phyloP scores from a whole-genome alignment of 2,113 vertebrate species.

The Microtus ochrogaster region DNA sequence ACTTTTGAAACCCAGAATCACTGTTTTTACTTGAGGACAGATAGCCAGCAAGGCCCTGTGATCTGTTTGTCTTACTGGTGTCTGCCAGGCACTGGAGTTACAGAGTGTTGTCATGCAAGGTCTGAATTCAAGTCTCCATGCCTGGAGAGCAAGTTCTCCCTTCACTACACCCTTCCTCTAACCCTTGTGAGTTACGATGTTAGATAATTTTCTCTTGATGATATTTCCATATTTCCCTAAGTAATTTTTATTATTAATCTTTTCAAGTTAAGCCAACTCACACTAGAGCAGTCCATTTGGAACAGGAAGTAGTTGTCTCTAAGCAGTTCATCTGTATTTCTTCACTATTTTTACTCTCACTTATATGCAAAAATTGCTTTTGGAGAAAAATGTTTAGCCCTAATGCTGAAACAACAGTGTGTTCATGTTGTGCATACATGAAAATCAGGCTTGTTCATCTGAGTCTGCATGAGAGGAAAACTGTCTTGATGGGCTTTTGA shows the following conservation, averaged over 20 bases:
- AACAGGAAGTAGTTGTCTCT: neutral
- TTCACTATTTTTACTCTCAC: neutral
- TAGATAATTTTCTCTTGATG: conserved; percentile 1
- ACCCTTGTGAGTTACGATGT: neutral
- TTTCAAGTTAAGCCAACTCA: conserved; percentile 28
- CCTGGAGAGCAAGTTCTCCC: neutral
- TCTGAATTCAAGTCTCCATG: neutral
- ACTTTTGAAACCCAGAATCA: neutral
- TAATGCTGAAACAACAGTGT: neutral
- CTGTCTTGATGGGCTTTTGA: neutral
- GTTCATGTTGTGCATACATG: neutral
- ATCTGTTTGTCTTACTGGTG: neutral
- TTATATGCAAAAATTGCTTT: neutral
- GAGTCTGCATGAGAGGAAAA: neutral
- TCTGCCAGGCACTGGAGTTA: no score
- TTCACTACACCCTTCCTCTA: neutral
- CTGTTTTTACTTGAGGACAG: neutral
- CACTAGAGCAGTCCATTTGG: neutral
- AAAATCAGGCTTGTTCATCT: neutral
- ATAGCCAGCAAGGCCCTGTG: no score
- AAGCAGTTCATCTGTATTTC: neutral
- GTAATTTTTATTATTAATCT: conserved; percentile 6
- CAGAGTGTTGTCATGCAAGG: no score
- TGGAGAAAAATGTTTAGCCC: neutral
- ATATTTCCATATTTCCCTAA: conserved; percentile 4